phyloP scores from a whole-genome alignment of 2,797 vertebrate genomes.

The Pseudochaenichthys georgianus region DNA sequence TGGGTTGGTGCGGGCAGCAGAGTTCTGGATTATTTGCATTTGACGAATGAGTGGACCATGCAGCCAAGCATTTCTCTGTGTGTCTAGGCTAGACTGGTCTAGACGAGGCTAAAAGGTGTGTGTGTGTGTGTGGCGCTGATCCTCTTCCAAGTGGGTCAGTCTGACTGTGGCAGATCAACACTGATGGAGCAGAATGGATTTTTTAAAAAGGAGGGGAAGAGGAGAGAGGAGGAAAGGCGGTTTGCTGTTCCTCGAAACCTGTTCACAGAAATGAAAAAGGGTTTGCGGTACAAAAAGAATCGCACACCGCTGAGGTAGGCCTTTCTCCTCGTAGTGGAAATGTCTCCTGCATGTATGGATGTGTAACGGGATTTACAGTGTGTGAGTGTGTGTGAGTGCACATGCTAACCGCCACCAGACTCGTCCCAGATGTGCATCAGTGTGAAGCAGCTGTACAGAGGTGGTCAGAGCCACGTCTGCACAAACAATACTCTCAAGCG shows the following conservation, averaged over 20 bases:
- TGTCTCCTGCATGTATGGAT: constrained; percentile 68
- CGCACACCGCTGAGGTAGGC: constrained; percentile 68
- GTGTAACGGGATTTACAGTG: constrained; percentile 74
- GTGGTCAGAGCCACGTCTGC: constrained; percentile 65
- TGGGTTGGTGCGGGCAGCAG: no score
- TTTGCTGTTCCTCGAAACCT: constrained; percentile 66
- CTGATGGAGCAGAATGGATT: constrained; percentile 51
- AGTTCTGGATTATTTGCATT: no score
- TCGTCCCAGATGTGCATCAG: constrained; percentile 72
- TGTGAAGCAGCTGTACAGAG: constrained; percentile 71
- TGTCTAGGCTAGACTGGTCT: constrained; percentile 24
- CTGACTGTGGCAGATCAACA: constrained; percentile 47
- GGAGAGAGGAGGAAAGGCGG: constrained; percentile 12
- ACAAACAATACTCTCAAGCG: constrained; percentile 45
- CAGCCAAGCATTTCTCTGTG: constrained; percentile 31
- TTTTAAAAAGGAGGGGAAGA: constrained; percentile 22
- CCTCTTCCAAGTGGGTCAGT: constrained; percentile 80
- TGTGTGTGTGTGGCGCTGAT: constrained; percentile 48
- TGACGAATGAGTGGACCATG: background rate
- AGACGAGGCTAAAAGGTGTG: constrained; percentile 21
- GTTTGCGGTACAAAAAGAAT: constrained; percentile 67
- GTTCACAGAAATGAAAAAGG: constrained; percentile 62
- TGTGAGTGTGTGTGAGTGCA: constrained; percentile 38
- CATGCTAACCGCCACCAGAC: constrained; percentile 67
- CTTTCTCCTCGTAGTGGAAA: constrained; percentile 68